phyloP scores from a whole-genome alignment of 1,140 invertebrate genomes.

The Aphelenchoides fujianensis region DNA sequence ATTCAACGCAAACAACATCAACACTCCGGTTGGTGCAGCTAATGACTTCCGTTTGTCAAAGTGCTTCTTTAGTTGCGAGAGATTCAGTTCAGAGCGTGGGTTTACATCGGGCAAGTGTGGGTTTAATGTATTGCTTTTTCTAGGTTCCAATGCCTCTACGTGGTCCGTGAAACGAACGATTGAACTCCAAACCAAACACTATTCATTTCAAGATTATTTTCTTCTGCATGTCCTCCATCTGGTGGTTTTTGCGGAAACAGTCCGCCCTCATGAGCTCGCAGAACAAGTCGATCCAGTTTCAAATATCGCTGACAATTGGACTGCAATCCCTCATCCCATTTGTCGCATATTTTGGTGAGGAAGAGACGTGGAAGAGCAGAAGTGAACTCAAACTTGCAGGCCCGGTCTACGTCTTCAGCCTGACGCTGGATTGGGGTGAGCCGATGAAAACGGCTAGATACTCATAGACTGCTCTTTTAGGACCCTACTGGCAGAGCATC shows the following conservation, averaged over 20 bases:
- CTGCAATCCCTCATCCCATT: background rate
- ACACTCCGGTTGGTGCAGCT: background rate
- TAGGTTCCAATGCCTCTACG: too few species aligned
- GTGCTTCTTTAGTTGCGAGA: too few species aligned
- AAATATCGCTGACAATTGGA: constrained; percentile 2
- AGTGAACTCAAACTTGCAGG: background rate
- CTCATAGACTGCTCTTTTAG: background rate
- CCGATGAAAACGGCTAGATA: too few species aligned
- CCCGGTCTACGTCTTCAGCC: background rate
- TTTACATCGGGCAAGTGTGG: background rate
- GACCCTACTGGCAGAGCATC: background rate
- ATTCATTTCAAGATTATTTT: background rate
- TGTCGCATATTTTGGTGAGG: background rate
- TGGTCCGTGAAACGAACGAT: too few species aligned
- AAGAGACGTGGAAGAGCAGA: background rate
- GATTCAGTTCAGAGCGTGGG: background rate
- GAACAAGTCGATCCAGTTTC: background rate
- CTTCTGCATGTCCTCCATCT: background rate
- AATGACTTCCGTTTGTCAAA: too few species aligned
- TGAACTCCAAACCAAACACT: too few species aligned
- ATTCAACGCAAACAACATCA: background rate
- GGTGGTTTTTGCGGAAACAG: background rate
- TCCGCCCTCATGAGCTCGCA: background rate
- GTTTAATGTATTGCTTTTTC: too few species aligned
- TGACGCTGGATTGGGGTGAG: too few species aligned